Conservation (phyloP, 2,888 invertebrate genomes). For the Eristalinus sepulchralis region DNA sequence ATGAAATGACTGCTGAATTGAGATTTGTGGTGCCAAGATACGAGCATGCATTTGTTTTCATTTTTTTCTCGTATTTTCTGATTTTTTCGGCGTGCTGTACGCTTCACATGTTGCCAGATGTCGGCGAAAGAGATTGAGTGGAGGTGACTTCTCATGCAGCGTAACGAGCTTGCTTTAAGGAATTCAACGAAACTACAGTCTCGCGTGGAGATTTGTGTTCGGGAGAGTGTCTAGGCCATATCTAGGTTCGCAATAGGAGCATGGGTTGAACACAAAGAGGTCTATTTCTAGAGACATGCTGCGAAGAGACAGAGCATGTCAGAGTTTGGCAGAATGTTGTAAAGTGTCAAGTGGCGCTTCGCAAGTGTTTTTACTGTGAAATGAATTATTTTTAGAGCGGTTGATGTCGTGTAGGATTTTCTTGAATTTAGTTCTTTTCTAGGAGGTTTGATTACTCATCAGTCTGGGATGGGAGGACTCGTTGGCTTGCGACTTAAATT, state of each 20-base stretch:
- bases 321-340: neutral
- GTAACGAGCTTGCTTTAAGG: conserved; percentile 10
- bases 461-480: no score
- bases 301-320: neutral
- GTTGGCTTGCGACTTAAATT: no score
- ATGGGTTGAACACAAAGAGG: neutral
- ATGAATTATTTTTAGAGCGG: neutral
- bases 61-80: conserved; percentile 8
- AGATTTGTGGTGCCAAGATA: conserved; percentile 55
- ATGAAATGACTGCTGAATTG: conserved; percentile 28
- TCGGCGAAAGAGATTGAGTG: neutral
- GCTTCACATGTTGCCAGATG: neutral
- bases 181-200: conserved; percentile 10
- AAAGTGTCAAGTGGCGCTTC: neutral
- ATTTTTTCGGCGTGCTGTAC: conserved; percentile 42
- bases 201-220: neutral
- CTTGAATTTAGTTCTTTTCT: no score
- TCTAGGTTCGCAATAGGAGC: neutral
- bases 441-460: no score
- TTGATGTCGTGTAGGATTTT: no score
- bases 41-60: conserved; percentile 1
- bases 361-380: neutral
- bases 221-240: neutral
- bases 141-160: conserved; percentile 2
- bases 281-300: neutral